Percentiles rank a stretch among this genome's conserved stretches.
These are phyloP conservation scores for Cinclus cinclus DNA, from an alignment of 2,113 vertebrate species.

Conservation along the genomic window DNA sequence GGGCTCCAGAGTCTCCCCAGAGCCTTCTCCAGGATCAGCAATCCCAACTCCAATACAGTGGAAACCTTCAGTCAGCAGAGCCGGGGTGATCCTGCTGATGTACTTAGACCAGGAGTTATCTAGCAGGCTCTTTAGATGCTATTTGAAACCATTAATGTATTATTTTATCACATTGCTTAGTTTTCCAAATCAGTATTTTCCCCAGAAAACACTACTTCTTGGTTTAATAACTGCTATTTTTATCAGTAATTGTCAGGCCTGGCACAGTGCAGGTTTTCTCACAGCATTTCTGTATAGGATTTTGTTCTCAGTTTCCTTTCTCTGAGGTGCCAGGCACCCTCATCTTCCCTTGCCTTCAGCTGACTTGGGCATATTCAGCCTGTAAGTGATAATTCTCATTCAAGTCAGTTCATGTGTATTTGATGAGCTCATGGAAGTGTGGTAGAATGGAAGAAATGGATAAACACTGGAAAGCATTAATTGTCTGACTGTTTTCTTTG, in stretches of 20 bases:
- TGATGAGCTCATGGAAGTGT: slow-evolving; percentile 46
- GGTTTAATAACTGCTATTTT: neutral
- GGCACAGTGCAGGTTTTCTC: neutral
- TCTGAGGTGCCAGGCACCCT: neutral
- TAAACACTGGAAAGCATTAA: slow-evolving; percentile 28
- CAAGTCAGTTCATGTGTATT: slow-evolving; percentile 43
- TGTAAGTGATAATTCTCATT: neutral
- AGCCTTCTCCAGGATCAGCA: neutral
- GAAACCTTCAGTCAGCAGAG: neutral
- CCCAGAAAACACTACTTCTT: neutral
- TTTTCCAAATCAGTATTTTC: neutral
- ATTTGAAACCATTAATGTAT: neutral
- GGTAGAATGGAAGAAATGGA: neutral
- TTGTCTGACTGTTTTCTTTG: slow-evolving; percentile 55
- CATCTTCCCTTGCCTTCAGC: neutral
- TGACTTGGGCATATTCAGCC: neutral
- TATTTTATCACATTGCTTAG: neutral
- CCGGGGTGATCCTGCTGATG: accelerated
- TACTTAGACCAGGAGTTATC: neutral
- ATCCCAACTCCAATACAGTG: neutral
- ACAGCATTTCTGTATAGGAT: neutral
- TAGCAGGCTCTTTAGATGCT: neutral
- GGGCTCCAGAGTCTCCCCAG: neutral
- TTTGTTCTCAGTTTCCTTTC: neutral
- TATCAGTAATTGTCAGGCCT: neutral